Evolutionary conservation across 2,888 invertebrate genomes (phyloP), one percentile per base, ranked within the genome.

Genomic region (Lasiommata megera): DNA sequence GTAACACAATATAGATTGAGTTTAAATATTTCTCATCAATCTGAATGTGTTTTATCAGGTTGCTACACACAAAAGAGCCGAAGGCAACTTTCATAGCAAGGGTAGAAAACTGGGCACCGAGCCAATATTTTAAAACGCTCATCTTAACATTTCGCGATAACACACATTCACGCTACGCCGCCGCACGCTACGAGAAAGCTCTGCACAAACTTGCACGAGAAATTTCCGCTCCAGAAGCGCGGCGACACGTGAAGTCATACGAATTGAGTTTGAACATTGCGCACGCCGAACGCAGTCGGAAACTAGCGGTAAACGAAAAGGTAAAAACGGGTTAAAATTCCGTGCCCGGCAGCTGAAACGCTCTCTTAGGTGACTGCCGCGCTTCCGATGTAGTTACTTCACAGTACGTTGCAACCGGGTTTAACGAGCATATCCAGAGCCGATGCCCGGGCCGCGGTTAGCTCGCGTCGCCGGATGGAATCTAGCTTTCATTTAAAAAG

Each of bases 231-330:
- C 67, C 67, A 69, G 64, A 68, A 71, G 66, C 74, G 82, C 83
- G 82, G 69, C 73, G 77, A 79, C 61, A 76, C 79, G 79, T 76
- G 66, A 81, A 81, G 74, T 72, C 75, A 73, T 79, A 76, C 71
- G 70, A 76, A 81, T 81, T 72, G 74, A 77, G 81, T 80, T 79
- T 77, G 69, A 71, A 73, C 70, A 67, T 62, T 53, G 56, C 54
- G 47, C 57, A 40, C 56, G 44, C 48, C 40, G 44, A 62, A 17
- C 53, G 50, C 44, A 47, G 58, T 51, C 43, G 69, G 71, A 74
- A 73, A 69, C 67, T 67, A 68, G 69, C 61, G 67, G 67, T 64
- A 62, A 72, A 68, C 67, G 67, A 67, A 76, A 76, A 70, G 65
- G 64, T 68, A 73, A 72, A 72, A 75, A 72, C 66, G 65, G 65